Evolutionary conservation across 2,797 vertebrate genomes (phyloP).

Genomic region (Microhierax caerulescens): DNA sequence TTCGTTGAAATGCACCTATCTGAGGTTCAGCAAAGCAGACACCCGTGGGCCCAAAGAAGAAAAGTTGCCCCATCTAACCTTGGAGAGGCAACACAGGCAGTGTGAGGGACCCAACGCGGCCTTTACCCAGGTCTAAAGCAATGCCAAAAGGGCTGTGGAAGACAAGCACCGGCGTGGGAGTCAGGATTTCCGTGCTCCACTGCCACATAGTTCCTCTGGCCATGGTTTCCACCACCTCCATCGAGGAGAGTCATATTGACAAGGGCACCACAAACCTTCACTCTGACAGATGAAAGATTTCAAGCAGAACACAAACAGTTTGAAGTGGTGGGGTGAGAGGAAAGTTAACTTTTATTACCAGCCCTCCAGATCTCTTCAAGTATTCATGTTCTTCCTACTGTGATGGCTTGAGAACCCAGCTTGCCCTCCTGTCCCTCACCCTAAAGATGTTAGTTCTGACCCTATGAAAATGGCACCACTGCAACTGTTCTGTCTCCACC

Average conservation of each 20-base stretch:
- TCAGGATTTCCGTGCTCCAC: neutral
- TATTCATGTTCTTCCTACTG: neutral
- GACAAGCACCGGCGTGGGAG: neutral
- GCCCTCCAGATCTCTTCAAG: neutral
- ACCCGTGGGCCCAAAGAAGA: neutral
- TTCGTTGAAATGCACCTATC: neutral
- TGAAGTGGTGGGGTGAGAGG: fast-evolving
- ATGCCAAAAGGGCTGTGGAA: neutral
- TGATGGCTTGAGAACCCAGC: neutral
- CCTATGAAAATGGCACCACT: fast-evolving
- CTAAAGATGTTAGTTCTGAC: neutral
- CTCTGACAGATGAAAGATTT: neutral
- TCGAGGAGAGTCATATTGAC: fast-evolving
- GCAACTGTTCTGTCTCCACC: neutral
- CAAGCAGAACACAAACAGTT: neutral
- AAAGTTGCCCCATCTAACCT: neutral
- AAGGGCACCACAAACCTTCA: neutral
- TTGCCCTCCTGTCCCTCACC: neutral
- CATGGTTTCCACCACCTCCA: fast-evolving
- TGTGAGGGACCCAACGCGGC: fast-evolving
- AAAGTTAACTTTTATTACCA: neutral
- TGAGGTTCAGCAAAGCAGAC: neutral
- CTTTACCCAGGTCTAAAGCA: neutral
- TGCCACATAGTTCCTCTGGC: neutral
- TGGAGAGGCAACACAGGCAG: fast-evolving